Evolutionary conservation across 2,797 vertebrate species (phyloP).

Genomic region (Lindbergichthys nudifrons): DNA sequence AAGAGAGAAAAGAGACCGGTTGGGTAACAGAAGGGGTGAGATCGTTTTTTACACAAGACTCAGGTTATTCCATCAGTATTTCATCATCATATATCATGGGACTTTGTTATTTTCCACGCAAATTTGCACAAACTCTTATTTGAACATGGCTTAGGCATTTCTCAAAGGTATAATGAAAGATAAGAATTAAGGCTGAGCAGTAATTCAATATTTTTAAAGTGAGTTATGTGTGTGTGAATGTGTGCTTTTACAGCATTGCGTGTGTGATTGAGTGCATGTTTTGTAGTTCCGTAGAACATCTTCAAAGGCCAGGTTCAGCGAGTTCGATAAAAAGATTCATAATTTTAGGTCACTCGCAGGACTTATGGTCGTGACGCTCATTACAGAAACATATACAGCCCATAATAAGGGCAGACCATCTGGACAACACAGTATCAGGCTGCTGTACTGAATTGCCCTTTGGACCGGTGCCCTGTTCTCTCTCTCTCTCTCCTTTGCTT

Average conservation of each 20-base stretch:
- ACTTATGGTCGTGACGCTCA: conserved; percentile 48
- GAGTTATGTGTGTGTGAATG: not conserved
- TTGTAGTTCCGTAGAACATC: not conserved
- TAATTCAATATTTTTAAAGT: not conserved
- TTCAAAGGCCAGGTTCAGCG: conserved; percentile 31
- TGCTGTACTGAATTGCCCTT: conserved; percentile 69
- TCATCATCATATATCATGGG: not conserved
- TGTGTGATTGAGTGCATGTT: not conserved
- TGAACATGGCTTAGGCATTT: conserved; percentile 14
- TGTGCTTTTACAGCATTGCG: not conserved
- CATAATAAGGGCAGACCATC: conserved; percentile 76
- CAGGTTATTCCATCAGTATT: conserved; percentile 18
- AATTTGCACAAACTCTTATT: conserved; percentile 20
- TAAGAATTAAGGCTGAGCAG: not conserved
- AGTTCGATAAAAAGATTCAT: conserved; percentile 35
- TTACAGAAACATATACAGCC: conserved; percentile 67
- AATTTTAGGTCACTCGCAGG: conserved; percentile 56
- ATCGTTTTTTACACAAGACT: conserved; percentile 8
- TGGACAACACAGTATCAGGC: conserved; percentile 68
- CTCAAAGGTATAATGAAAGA: conserved; percentile 18
- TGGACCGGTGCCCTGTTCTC: conserved; percentile 62
- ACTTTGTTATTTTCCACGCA: conserved; percentile 2
- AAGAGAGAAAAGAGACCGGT: conserved; percentile 25
- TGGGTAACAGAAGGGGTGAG: conserved; percentile 12
- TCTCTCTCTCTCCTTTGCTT: conserved; percentile 19